Base-by-base conservation (phyloP, 2,113 vertebrate species). In the Macrotus californicus region DNA sequence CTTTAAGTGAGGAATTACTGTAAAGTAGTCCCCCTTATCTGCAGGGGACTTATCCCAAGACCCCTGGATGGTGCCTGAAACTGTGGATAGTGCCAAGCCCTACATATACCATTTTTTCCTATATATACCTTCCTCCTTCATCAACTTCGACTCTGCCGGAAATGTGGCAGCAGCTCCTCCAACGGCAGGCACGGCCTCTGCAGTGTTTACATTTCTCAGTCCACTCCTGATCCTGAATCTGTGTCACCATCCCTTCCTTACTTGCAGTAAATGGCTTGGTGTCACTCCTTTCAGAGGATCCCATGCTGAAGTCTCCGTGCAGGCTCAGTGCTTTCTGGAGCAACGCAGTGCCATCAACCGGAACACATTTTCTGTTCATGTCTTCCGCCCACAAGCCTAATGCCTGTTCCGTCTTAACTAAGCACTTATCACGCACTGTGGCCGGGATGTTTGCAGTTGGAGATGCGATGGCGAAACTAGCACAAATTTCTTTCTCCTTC, bases 181-280 rank as follows among this genome's bases (percentile, higher is more conserved):
- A 34, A 21, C 36, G 41, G 80, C 56, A 43, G 80, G 39, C 16
- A 10, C 80, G 34, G 39, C 39, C 52, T 14, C 80, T 22, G 26
- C 29, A 34, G 80, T 64, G 9, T 61, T 31, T 22, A 34, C 41
- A 22, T 46, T 83, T 64, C 80, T 83, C 80, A 64, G 80, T 2
- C 56, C 80, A 46, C 34, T 64, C 80, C 39, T 46, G 7, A 5
- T 64, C 56, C 80, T 46, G 80, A 64, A 46, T 21, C 80, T 83
- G 80, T 34, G 56, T 34, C 21, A 22, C 80, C 80, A 46, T 13
- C 80, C 56, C 80, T 83, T 64, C 56, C 80, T 83, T 64, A 83
- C 80, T 64, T 22, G 39, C 80, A 64, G 56, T 64, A 22, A 64
- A 46, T 14, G 56, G 36, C 39, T 82, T 43, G 54, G 39, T 43